Conservation (phyloP, 2,113 vertebrate genomes). For the Crotophaga sulcirostris region DNA sequence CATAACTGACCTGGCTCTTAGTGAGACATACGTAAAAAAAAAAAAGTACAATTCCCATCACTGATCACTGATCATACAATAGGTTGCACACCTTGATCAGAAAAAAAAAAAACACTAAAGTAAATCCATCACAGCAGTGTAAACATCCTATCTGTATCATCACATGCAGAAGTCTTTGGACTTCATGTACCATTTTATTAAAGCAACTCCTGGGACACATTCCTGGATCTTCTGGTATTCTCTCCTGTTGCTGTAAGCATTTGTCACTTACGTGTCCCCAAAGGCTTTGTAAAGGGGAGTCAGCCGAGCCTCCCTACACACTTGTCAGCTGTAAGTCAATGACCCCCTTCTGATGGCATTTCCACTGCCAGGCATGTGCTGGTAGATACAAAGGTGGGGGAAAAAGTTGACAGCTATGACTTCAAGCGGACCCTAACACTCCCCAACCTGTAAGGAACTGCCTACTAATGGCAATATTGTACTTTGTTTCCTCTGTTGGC, state of each 20-base stretch:
- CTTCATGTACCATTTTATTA: not conserved
- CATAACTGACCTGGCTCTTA: not conserved
- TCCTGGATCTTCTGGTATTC: not conserved
- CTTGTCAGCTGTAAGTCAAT: not conserved
- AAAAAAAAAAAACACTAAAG: not conserved
- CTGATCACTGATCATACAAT: not conserved
- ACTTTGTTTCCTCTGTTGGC: not conserved
- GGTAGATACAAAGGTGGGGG: not conserved
- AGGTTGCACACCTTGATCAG: not conserved
- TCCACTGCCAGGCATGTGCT: not conserved
- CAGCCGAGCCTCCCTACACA: not conserved
- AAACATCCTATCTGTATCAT: not conserved
- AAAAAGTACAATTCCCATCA: not conserved
- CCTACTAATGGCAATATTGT: not conserved
- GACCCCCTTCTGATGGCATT: not conserved
- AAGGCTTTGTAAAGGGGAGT: not conserved
- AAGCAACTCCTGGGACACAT: not conserved
- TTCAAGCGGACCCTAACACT: not conserved
- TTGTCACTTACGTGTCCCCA: rapidly evolving
- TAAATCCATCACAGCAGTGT: not conserved
- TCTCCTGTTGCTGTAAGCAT: not conserved
- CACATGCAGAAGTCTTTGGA: too few relatives aligned
- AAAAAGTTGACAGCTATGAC: not conserved
- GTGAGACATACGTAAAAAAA: not conserved
- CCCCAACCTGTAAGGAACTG: not conserved